These are phyloP conservation scores for Perognathus longimembris DNA, from an alignment of 2,113 vertebrate species.

Conservation along the genomic window DNA sequence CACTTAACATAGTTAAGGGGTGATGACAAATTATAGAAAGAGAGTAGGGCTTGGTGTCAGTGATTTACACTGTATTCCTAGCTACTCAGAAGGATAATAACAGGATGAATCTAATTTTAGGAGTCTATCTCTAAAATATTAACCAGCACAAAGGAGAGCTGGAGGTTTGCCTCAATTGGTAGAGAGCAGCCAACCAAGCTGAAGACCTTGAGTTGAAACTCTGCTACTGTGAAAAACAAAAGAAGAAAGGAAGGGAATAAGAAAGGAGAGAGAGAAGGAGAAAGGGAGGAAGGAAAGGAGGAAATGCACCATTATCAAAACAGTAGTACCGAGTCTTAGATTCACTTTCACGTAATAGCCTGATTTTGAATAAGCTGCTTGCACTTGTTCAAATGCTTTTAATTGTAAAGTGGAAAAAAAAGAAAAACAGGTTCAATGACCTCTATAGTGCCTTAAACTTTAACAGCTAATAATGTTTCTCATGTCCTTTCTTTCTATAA, in stretches of 20 bases:
- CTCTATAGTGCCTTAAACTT: background rate
- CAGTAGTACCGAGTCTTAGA: background rate
- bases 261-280: no score
- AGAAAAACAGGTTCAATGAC: background rate
- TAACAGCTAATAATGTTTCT: background rate
- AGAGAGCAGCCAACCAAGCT: no score
- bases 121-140: no score
- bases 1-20: background rate
- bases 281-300: no score
- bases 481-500: background rate
- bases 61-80: no score
- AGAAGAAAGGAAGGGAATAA: no score
- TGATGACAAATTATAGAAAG: background rate
- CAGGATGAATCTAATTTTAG: no score
- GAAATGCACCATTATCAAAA: background rate
- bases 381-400: background rate
- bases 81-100: no score
- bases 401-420: slow-evolving; percentile 14
- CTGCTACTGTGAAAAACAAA: no score
- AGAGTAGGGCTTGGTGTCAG: background rate
- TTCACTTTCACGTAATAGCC: background rate
- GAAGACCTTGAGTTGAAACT: no score
- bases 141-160: no score
- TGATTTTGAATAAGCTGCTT: background rate
- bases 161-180: no score